Evolutionary conservation across 53 echinoderm and acorn worm species (phyloP), one percentile per base, ranked within the genome.

Genomic region (Zoroaster sp.): DNA sequence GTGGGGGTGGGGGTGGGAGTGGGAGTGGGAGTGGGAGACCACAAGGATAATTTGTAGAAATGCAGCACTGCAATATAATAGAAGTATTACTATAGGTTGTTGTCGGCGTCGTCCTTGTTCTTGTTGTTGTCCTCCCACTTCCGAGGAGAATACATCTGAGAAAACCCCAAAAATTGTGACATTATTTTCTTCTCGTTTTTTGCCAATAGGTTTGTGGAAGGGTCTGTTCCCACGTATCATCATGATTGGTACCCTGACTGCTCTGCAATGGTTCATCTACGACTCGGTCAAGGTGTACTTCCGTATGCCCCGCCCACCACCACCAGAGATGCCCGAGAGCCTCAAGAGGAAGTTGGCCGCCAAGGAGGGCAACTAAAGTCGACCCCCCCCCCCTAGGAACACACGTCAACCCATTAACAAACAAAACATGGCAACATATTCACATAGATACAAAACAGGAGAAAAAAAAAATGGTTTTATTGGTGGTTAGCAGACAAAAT

Each of bases 281-380:
- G 97, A 97, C 87, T 97, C 97, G 0, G 97, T 97, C 80, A 97
- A 97, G 94, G 97, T 97, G 82, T 97, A 91, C 97, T 97, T 95
- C 95, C 91, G 93, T 47, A 44, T 97, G 93, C 97, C 97, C 81
- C 95, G 97, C 32, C 97, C 97, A 80, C 97, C 97, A 43, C 97
- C 97, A 92, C 97, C 97, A 87, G 95, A 95, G 91, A 97, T 97
- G 97, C 97, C 97, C 69, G 93, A 92, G 54, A 93, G 92, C 77
- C 91, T 97, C 80, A 95, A 90, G 92, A 82, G 87, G 54, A 96
- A 96, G 74, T 91, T 96, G 65, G 96, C 72, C 28, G 94, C 92
- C 89, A 92, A 90, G 73, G 83, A 35, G 35, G 83, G 69, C 83
- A 83, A 83, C 69, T 83, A 83, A n/a, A 35, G 55, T 34, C 78